Conservation (phyloP, 2,797 vertebrate species). For the Eleutherodactylus coqui region DNA sequence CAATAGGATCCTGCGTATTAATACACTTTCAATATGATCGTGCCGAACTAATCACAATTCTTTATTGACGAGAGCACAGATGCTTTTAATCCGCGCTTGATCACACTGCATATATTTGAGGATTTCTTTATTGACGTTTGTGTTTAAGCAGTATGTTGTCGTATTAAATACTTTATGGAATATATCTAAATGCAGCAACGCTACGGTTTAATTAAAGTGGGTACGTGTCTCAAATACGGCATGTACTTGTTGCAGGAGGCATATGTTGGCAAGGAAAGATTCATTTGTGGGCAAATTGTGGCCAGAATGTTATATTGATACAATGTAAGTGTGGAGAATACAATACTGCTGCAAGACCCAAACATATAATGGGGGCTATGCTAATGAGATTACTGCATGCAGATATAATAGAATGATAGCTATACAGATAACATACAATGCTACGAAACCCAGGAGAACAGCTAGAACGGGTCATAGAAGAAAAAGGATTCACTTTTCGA, state of each 20-base stretch:
- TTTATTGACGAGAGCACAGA: conserved; percentile 83
- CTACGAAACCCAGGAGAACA: too few species aligned
- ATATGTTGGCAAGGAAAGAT: conserved; percentile 4
- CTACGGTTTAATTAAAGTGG: conserved; percentile 43
- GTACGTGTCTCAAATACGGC: conserved; percentile 43
- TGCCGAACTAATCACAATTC: conserved; percentile 74
- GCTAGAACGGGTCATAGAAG: too few species aligned
- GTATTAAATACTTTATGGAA: conserved; percentile 65
- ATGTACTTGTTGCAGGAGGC: conserved; percentile 17
- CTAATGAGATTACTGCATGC: too few species aligned
- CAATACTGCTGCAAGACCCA: not conserved
- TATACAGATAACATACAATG: too few species aligned
- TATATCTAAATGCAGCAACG: conserved; percentile 59
- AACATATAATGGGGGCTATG: too few species aligned
- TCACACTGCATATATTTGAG: conserved; percentile 82
- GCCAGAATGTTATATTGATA: not conserved
- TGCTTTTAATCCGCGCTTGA: conserved; percentile 82
- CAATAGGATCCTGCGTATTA: conserved; percentile 87
- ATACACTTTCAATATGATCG: conserved; percentile 88
- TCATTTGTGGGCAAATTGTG: conserved; percentile 5
- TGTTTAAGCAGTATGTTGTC: conserved; percentile 81
- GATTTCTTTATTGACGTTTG: conserved; percentile 78
- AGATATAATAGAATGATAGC: too few species aligned
- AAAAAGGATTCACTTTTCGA: too few species aligned
- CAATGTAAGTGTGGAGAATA: not conserved